Evolutionary conservation across 2,888 invertebrate genomes (phyloP).

Genomic region (Caenorhabditis angaria): DNA sequence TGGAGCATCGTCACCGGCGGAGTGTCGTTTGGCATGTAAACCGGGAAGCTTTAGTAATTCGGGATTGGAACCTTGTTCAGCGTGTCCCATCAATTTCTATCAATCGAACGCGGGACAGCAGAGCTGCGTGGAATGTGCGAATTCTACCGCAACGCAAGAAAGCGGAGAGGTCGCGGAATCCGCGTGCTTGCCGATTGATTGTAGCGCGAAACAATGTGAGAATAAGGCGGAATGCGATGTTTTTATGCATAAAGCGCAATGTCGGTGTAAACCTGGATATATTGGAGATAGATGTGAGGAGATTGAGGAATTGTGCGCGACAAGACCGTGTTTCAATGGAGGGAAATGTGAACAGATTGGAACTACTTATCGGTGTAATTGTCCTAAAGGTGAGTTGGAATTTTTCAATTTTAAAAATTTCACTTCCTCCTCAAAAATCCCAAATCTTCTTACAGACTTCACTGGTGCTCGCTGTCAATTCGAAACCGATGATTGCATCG

Average conservation of each 20-base stretch:
- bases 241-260: slow-evolving; percentile 73
- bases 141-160: slow-evolving; percentile 86
- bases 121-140: slow-evolving; percentile 83
- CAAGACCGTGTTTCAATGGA: slow-evolving; percentile 88
- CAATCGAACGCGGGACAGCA: slow-evolving; percentile 86
- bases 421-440: background rate
- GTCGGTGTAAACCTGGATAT: slow-evolving; percentile 89
- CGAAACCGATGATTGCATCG: slow-evolving; percentile 87
- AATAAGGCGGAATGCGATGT: slow-evolving; percentile 65
- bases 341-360: slow-evolving; percentile 87
- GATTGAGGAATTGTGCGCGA: slow-evolving; percentile 82
- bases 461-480: slow-evolving; percentile 91
- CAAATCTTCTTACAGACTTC: slow-evolving; percentile 75
- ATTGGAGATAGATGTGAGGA: slow-evolving; percentile 83
- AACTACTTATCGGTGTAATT: slow-evolving; percentile 79
- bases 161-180: slow-evolving; percentile 84
- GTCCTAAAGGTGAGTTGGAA: slow-evolving; percentile 61
- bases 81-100: slow-evolving; percentile 90
- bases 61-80: slow-evolving; percentile 90
- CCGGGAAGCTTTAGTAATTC: slow-evolving; percentile 78
- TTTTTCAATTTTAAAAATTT: slow-evolving; percentile 10
- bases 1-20: slow-evolving; percentile 72
- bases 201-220: slow-evolving; percentile 73
- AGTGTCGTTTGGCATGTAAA: slow-evolving; percentile 82
- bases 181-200: slow-evolving; percentile 85